Evolutionary conservation across 64 coral and sea anemone species (phyloP).

Genomic region (Pocillopora damicornis): DNA sequence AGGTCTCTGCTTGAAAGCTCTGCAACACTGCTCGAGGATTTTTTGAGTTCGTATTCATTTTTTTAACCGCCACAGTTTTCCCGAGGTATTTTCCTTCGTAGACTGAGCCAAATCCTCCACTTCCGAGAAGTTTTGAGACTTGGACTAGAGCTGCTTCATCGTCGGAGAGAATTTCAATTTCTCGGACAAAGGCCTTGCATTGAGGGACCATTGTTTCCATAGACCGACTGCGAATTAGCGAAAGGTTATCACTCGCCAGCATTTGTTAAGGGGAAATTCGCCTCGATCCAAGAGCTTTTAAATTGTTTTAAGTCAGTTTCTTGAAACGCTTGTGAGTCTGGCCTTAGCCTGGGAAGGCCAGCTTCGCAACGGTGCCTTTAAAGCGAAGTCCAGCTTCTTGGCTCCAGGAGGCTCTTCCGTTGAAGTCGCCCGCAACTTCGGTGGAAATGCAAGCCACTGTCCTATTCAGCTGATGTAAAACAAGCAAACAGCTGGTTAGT

Average conservation of each 20-base stretch:
- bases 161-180: constrained; percentile 82
- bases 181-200: constrained; percentile 76
- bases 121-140: constrained; percentile 69
- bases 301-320: neutral
- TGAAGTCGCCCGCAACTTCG: constrained; percentile 98
- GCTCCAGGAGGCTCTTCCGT: constrained; percentile 43
- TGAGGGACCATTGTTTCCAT: constrained; percentile 63
- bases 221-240: constrained; percentile 63
- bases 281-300: constrained; percentile 13
- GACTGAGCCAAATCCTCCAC: constrained; percentile 92
- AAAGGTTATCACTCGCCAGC: constrained; percentile 28
- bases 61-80: constrained; percentile 76
- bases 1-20: constrained; percentile 93
- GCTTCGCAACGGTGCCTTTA: constrained; percentile 50
- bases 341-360: constrained; percentile 50
- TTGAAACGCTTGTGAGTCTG: neutral
- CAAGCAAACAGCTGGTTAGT: constrained; percentile 72
- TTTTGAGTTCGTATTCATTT: constrained; percentile 85
- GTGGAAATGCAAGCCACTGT: constrained; percentile 62
- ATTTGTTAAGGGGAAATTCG: constrained; percentile 49
- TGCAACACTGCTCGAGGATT: constrained; percentile 85
- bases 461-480: constrained; percentile 70
- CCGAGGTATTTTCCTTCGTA: constrained; percentile 77
- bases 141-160: constrained; percentile 80
- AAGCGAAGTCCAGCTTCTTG: constrained; percentile 42